Conservation (phyloP, 2,113 vertebrate genomes). For the Telmatochromis bifrenatus region DNA sequence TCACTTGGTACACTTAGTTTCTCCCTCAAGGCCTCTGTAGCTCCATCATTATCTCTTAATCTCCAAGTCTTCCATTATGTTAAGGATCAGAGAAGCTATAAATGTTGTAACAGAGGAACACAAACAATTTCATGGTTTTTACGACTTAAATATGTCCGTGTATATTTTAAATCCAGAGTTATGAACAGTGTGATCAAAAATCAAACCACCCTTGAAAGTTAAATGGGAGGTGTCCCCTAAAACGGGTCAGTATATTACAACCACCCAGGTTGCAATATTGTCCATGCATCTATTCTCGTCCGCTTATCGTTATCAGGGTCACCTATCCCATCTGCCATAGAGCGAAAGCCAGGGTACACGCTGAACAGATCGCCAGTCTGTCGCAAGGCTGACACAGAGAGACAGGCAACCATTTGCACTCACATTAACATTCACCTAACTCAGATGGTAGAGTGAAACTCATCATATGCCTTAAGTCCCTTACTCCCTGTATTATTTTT, state of each 20-base stretch:
- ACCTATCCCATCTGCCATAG: not conserved
- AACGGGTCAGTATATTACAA: not conserved
- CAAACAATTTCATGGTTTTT: not conserved
- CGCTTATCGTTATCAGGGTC: fast-evolving
- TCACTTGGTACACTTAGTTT: no score
- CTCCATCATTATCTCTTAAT: not conserved
- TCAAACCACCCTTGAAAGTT: fast-evolving
- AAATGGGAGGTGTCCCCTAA: fast-evolving
- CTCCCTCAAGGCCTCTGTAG: no score
- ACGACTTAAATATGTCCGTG: fast-evolving
- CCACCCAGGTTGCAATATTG: fast-evolving
- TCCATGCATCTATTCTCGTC: not conserved
- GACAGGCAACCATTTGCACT: not conserved
- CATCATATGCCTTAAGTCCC: fast-evolving
- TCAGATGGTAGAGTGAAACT: not conserved
- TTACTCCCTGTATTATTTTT: not conserved
- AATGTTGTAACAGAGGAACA: not conserved
- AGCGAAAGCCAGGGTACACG: fast-evolving
- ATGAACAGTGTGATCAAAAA: not conserved
- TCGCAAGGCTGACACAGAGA: not conserved
- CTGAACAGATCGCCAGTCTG: not conserved
- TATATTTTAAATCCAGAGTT: not conserved
- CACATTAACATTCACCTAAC: not conserved
- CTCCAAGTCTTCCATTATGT: not conserved
- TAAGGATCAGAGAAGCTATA: fast-evolving